phyloP scores from a whole-genome alignment of 2,113 vertebrate species.

The Monarcha castaneiventris region DNA sequence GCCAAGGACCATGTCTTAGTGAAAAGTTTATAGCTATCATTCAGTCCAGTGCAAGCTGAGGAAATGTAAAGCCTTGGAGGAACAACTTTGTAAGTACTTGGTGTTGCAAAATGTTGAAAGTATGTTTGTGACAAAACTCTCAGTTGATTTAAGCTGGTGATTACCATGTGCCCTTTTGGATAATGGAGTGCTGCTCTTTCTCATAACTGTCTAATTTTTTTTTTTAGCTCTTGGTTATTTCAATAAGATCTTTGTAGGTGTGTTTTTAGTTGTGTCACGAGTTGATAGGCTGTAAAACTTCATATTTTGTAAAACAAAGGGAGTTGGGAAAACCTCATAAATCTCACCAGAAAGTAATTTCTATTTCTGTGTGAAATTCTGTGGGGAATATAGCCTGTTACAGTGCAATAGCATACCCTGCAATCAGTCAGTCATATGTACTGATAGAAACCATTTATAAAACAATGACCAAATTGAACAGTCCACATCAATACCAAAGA shows the following conservation, averaged over 20 bases:
- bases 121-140: not conserved
- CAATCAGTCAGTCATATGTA: not conserved
- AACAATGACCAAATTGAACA: not conserved
- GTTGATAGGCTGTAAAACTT: not conserved
- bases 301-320: not conserved
- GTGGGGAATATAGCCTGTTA: not conserved
- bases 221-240: not conserved
- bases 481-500: not conserved
- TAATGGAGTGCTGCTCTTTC: not conserved
- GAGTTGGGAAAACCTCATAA: not conserved
- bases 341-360: not conserved
- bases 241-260: not conserved
- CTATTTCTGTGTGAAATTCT: not conserved
- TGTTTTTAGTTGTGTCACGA: not conserved
- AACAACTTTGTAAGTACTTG: not conserved
- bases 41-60: not conserved
- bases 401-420: not conserved
- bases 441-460: not conserved
- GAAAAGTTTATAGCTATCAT: not conserved
- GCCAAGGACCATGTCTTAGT: not conserved
- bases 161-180: not conserved
- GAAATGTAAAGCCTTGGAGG: not conserved
- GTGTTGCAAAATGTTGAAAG: not conserved
- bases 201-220: not conserved
- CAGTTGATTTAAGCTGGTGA: not conserved